Percentiles rank a stretch among this genome's conserved stretches.
Conservation (phyloP, 2,113 vertebrate genomes). For the Calidris pugnax region DNA sequence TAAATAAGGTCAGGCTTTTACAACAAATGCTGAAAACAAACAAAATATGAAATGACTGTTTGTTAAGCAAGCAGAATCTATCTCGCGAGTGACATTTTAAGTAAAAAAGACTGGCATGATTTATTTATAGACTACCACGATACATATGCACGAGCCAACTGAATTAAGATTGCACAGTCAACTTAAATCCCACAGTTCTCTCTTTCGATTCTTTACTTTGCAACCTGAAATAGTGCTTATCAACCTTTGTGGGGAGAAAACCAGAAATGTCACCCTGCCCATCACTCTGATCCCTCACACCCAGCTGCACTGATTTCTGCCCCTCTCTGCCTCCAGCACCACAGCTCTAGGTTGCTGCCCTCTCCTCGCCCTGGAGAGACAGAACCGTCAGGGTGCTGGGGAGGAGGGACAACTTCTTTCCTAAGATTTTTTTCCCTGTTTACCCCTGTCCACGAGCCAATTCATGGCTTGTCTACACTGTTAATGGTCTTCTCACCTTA, state of each 20-base stretch:
- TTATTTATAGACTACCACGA: not conserved
- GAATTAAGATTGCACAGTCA: not conserved
- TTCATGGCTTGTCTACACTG: not conserved
- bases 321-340: not conserved
- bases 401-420: not conserved
- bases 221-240: not conserved
- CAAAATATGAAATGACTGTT: not conserved
- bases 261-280: not conserved
- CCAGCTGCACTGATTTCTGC: not conserved
- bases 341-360: not conserved
- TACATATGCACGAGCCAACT: not conserved
- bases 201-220: not conserved
- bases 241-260: not conserved
- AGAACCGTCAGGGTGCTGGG: not conserved
- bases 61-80: not conserved
- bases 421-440: not conserved
- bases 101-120: not conserved
- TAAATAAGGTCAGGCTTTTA: slow-evolving; percentile 10
- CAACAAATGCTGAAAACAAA: slow-evolving; percentile 16
- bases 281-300: not conserved
- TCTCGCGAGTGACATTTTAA: not conserved
- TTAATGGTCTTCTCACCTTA: not conserved
- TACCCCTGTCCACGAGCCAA: not conserved
- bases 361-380: not conserved
- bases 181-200: not conserved